Evolutionary conservation across 2,113 vertebrate species (phyloP).

Genomic region (Daubentonia madagascariensis): DNA sequence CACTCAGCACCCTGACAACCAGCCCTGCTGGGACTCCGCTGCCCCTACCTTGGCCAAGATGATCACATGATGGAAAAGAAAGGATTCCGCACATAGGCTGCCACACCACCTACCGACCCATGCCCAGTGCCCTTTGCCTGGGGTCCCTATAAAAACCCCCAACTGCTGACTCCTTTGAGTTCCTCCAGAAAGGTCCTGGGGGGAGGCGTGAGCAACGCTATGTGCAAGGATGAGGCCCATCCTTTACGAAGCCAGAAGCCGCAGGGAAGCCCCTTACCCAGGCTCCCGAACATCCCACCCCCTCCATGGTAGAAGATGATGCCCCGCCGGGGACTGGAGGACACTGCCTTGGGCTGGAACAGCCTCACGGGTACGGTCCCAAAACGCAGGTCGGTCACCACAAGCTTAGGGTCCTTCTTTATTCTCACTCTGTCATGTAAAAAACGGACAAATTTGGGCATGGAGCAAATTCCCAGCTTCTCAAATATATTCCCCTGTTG

Average conservation of each 20-base stretch:
- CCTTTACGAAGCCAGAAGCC: background rate
- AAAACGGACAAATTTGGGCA: conserved; percentile 76
- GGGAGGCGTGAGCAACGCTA: accelerated
- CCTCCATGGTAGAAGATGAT: conserved; percentile 88
- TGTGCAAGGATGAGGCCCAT: accelerated
- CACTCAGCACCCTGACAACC: too few relatives aligned
- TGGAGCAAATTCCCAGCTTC: conserved; percentile 83
- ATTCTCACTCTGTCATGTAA: conserved; percentile 12
- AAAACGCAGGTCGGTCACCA: conserved; percentile 82
- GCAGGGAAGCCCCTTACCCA: conserved; percentile 79
- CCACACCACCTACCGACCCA: too few relatives aligned
- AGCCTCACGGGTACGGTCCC: conserved; percentile 83
- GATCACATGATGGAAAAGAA: background rate
- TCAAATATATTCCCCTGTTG: conserved; percentile 84
- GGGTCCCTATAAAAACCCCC: background rate
- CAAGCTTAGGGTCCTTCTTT: conserved; percentile 65
- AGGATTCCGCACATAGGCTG: accelerated
- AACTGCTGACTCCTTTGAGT: background rate
- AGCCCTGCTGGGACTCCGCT: accelerated
- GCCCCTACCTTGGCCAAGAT: background rate
- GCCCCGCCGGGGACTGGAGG: conserved; percentile 74
- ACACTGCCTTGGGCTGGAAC: conserved; percentile 81
- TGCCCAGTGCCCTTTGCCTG: background rate
- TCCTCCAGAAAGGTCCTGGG: background rate
- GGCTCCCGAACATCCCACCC: conserved; percentile 81